phyloP scores from a whole-genome alignment of 1,140 invertebrate genomes.

The Lasioglossum baleicum region DNA sequence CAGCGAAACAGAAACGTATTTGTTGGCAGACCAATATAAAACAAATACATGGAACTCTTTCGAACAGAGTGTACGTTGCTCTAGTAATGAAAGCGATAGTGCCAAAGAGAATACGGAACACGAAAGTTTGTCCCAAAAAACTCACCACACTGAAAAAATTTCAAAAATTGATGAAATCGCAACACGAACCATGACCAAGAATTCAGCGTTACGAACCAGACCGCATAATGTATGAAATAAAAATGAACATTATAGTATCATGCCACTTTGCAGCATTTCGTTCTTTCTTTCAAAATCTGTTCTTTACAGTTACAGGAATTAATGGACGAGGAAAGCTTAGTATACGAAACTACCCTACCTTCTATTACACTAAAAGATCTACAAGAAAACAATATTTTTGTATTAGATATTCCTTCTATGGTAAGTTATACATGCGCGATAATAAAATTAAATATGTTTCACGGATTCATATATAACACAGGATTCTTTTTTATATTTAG shows the following conservation, averaged over 20 bases:
- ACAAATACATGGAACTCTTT: not conserved
- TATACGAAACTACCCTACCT: not conserved
- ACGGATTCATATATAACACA: too few relatives aligned
- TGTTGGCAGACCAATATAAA: not conserved
- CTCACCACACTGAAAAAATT: not conserved
- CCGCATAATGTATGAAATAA: constrained; percentile 25
- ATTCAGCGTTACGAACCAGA: not conserved
- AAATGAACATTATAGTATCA: not conserved
- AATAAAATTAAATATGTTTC: too few relatives aligned
- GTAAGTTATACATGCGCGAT: constrained; percentile 8
- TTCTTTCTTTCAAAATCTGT: not conserved
- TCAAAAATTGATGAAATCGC: not conserved
- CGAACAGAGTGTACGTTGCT: not conserved
- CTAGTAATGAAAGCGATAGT: not conserved
- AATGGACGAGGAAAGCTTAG: not conserved
- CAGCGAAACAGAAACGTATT: not conserved
- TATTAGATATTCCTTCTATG: constrained; percentile 20
- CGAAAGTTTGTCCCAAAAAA: not conserved
- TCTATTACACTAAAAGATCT: constrained; percentile 15
- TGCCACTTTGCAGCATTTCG: not conserved
- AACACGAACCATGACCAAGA: not conserved
- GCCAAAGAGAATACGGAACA: not conserved
- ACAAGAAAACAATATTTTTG: constrained; percentile 14
- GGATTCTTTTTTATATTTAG: not conserved
- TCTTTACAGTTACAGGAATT: constrained; percentile 27